phyloP scores from a whole-genome alignment of 2,113 vertebrate genomes.

The Poeciliopsis retropinna region DNA sequence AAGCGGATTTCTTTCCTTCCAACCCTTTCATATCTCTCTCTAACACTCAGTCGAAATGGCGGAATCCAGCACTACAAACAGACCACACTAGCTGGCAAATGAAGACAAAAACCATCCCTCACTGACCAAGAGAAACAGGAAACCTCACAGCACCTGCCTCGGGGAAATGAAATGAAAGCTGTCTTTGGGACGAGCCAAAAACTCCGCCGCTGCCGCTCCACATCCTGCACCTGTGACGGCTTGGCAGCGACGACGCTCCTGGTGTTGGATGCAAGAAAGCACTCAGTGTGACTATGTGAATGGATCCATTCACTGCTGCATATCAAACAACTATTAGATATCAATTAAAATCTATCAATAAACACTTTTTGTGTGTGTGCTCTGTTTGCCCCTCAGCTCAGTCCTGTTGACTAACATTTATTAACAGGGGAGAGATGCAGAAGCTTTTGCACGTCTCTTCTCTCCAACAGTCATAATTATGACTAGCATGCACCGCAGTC shows the following conservation, averaged over 20 bases:
- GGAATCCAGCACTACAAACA: slow-evolving; percentile 34
- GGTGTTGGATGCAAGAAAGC: slow-evolving; percentile 51
- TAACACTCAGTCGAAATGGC: slow-evolving; percentile 34
- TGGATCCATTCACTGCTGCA: slow-evolving; percentile 43
- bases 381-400: background rate
- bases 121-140: slow-evolving; percentile 67
- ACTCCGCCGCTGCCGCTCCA: slow-evolving; percentile 36
- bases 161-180: slow-evolving; percentile 72
- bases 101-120: slow-evolving; percentile 60
- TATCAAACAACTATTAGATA: slow-evolving; percentile 20
- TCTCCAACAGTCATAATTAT: slow-evolving; percentile 42
- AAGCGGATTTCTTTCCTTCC: slow-evolving; percentile 41
- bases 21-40: slow-evolving; percentile 39
- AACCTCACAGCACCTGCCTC: slow-evolving; percentile 66
- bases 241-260: slow-evolving; percentile 54
- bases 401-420: background rate
- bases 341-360: slow-evolving; percentile 9
- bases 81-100: slow-evolving; percentile 35
- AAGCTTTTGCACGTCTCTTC: background rate
- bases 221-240: slow-evolving; percentile 72
- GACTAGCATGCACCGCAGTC: slow-evolving; percentile 9
- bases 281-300: slow-evolving; percentile 48
- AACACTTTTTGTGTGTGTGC: slow-evolving; percentile 12
- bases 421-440: background rate
- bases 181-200: slow-evolving; percentile 66